These are phyloP conservation scores for Pomacea maculata DNA, from an alignment of 1,140 invertebrate genomes.

Conservation along the genomic window DNA sequence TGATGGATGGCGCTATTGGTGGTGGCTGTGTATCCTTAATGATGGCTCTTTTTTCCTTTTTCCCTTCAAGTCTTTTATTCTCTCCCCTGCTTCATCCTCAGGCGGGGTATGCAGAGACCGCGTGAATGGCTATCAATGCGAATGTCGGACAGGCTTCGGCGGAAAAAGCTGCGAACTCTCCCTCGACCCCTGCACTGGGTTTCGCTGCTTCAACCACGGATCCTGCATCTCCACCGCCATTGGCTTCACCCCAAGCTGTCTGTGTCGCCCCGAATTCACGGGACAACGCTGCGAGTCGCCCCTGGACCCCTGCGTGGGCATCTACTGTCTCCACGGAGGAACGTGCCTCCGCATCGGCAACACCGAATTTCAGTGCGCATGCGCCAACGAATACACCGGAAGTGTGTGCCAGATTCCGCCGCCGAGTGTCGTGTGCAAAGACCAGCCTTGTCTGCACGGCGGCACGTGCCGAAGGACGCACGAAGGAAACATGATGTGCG, in stretches of 20 bases:
- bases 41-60: no score
- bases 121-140: conserved; percentile 39
- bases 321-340: conserved; percentile 37
- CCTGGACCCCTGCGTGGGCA: conserved; percentile 35
- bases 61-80: not conserved
- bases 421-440: conserved; percentile 28
- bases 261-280: conserved; percentile 40
- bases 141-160: conserved; percentile 36
- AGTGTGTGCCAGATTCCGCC: conserved; percentile 28
- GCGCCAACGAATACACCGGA: conserved; percentile 35
- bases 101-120: conserved; percentile 38
- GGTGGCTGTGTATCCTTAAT: no score
- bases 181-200: conserved; percentile 36
- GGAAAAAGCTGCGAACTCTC: conserved; percentile 40
- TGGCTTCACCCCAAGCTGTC: conserved; percentile 26
- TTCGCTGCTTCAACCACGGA: conserved; percentile 39
- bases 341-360: conserved; percentile 28
- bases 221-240: conserved; percentile 27
- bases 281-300: conserved; percentile 41
- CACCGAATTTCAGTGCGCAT: conserved; percentile 28
- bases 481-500: conserved; percentile 7
- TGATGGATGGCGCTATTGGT: no score
- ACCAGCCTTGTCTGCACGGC: conserved; percentile 39
- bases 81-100: conserved; percentile 9
- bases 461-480: conserved; percentile 26